Percentiles rank a stretch among this genome's conserved stretches.
Conservation (phyloP, 2,113 vertebrate genomes). For the Cettia cetti region DNA sequence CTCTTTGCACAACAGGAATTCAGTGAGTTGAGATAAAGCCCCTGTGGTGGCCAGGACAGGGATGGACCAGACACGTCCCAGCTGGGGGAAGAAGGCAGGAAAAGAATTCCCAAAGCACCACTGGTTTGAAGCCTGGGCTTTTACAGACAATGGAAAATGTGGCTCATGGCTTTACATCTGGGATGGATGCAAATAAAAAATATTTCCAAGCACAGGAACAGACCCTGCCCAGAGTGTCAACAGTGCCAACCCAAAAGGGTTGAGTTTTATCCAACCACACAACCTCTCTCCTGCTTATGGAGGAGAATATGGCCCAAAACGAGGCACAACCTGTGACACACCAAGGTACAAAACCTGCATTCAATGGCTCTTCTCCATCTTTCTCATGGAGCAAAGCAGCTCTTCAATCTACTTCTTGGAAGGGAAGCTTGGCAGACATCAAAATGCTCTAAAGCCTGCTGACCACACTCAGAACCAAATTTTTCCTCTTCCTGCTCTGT, state of each 20-base stretch:
- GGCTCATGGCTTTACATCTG: neutral
- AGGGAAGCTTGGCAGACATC: neutral
- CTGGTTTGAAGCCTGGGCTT: neutral
- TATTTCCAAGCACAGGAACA: neutral
- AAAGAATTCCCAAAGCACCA: neutral
- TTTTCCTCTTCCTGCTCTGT: neutral
- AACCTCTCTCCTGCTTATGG: neutral
- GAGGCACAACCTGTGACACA: fast-evolving
- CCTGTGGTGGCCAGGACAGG: neutral
- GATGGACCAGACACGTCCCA: neutral
- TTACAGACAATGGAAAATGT: neutral
- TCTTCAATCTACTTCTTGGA: neutral
- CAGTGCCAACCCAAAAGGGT: neutral
- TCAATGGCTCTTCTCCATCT: neutral
- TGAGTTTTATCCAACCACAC: neutral
- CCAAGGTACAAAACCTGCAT: neutral
- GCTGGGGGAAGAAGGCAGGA: fast-evolving
- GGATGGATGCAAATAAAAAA: neutral
- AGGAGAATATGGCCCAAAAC: neutral
- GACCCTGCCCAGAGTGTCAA: neutral
- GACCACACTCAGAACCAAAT: neutral
- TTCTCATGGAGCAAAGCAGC: neutral
- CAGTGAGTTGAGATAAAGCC: neutral
- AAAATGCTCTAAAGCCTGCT: neutral
- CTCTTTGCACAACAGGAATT: neutral